Percentiles rank a stretch among this genome's conserved stretches.
Conservation (phyloP, 2,888 invertebrate species). For the Microplitis manilae region DNA sequence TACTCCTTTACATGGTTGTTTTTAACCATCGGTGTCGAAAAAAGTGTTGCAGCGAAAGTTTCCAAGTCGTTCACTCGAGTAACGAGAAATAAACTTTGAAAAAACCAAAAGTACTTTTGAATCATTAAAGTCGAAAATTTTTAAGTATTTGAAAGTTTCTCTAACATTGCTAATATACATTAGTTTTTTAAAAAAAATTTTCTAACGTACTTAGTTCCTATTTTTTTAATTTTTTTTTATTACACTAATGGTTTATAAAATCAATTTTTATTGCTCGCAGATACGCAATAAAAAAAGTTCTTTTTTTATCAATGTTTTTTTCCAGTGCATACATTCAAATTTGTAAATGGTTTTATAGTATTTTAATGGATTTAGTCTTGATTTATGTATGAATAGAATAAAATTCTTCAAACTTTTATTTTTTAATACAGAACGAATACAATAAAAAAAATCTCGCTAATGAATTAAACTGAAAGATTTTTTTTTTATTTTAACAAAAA, state of each 20-base stretch:
- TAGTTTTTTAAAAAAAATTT: neutral
- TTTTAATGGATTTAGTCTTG: too few species aligned
- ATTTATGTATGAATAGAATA: too few species aligned
- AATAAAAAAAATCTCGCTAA: neutral
- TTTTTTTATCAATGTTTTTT: neutral
- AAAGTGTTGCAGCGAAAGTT: constrained; percentile 26
- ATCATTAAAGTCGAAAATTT: constrained; percentile 30
- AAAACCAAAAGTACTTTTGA: constrained; percentile 33
- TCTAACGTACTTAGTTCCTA: neutral
- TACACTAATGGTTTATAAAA: neutral
- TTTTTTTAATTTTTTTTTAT: constrained; percentile 3
- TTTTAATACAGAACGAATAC: too few species aligned
- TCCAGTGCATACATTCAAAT: neutral
- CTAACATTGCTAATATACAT: constrained; percentile 22
- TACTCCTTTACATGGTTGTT: constrained; percentile 20
- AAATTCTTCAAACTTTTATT: too few species aligned
- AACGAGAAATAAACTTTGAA: constrained; percentile 39
- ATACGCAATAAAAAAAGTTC: neutral
- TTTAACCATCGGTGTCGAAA: constrained; percentile 24
- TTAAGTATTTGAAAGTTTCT: constrained; percentile 26
- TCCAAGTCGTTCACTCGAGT: constrained; percentile 34
- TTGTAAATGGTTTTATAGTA: neutral
- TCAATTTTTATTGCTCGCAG: neutral
- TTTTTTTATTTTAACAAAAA: neutral
- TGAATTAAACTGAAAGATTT: neutral